Conservation (phyloP, 2,797 vertebrate genomes). For the Botia kubotai region DNA sequence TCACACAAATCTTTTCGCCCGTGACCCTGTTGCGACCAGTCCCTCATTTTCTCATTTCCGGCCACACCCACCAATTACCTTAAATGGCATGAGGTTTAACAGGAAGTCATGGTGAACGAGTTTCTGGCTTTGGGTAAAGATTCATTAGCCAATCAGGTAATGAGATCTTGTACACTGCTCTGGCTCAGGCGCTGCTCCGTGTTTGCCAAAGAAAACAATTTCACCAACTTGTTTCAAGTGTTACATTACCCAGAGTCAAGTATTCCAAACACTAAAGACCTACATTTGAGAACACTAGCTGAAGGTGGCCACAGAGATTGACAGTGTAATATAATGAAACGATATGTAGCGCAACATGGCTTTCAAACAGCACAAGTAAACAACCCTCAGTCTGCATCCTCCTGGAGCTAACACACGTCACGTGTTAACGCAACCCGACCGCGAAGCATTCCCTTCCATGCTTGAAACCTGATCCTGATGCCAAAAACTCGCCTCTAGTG, state of each 20-base stretch:
- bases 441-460: conserved; percentile 4
- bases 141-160: conserved; percentile 30
- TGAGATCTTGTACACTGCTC: conserved; percentile 9
- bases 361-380: neutral
- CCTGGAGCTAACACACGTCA: neutral
- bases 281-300: neutral
- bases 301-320: neutral
- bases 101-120: conserved; percentile 32
- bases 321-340: neutral
- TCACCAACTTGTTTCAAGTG: neutral
- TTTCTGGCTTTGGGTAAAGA: conserved; percentile 24
- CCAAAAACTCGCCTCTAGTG: conserved; percentile 27
- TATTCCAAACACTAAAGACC: conserved; percentile 14
- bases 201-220: conserved; percentile 20
- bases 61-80: conserved; percentile 14
- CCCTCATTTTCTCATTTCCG: neutral
- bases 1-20: neutral
- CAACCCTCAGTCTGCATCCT: neutral
- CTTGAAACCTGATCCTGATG: neutral
- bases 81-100: conserved; percentile 24
- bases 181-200: conserved; percentile 6
- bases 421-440: neutral
- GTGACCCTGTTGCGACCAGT: neutral
- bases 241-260: conserved; percentile 9
- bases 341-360: no score